Conservation (phyloP, 2,113 vertebrate genomes). For the Thalassoma bifasciatum region DNA sequence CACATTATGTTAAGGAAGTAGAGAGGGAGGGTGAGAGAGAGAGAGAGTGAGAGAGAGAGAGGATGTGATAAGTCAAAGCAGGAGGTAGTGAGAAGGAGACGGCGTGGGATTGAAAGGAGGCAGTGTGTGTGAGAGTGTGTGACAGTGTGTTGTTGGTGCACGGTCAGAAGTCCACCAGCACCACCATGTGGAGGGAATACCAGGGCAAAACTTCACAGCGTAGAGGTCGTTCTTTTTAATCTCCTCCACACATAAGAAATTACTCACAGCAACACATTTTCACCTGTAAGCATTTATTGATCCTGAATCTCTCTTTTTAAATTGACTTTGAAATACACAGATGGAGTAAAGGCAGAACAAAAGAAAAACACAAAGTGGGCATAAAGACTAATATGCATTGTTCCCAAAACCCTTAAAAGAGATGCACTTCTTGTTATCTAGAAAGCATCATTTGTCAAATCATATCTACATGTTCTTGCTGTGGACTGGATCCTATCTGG, state of each 20-base stretch:
- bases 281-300: conserved; percentile 1
- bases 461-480: conserved; percentile 17
- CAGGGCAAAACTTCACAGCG: not conserved
- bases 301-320: not conserved
- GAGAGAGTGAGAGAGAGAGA: conserved; percentile 49
- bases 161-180: conserved; percentile 84
- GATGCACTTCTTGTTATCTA: not conserved
- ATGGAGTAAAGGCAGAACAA: not conserved
- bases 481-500: conserved; percentile 64
- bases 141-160: conserved; percentile 27
- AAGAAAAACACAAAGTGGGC: not conserved
- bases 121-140: conserved; percentile 46
- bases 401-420: not conserved
- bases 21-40: conserved; percentile 38
- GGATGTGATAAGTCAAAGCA: conserved; percentile 67
- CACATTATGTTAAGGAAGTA: conserved; percentile 61
- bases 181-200: conserved; percentile 84
- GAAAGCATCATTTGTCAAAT: not conserved
- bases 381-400: not conserved
- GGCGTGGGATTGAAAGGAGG: conserved; percentile 52
- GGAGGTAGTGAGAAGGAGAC: conserved; percentile 57
- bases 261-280: not conserved
- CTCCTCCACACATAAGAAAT: conserved; percentile 1
- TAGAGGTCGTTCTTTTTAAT: conserved; percentile 12
- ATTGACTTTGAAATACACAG: not conserved